Conservation (phyloP, 2,797 vertebrate species). For the Nasua narica region DNA sequence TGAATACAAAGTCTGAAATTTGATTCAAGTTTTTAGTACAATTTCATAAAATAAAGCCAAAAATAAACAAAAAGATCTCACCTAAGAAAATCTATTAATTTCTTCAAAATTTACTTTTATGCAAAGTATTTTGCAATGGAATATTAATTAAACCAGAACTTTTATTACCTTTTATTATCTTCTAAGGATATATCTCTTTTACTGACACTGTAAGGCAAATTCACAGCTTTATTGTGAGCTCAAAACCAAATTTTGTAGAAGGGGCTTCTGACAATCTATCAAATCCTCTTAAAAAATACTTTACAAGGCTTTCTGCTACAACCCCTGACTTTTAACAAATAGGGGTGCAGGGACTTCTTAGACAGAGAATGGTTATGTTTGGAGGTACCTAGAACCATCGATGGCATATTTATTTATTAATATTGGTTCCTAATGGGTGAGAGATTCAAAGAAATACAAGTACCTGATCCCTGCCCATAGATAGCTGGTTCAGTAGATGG, state of each 20-base stretch:
- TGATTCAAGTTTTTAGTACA: not conserved
- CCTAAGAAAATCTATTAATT: slow-evolving; percentile 4
- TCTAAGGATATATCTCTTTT: not conserved
- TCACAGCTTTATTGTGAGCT: not conserved
- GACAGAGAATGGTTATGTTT: not conserved
- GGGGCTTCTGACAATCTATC: not conserved
- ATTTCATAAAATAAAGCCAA: not conserved
- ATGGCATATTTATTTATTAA: not conserved
- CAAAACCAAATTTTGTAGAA: not conserved
- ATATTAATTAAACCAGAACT: not conserved
- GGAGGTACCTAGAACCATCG: not conserved
- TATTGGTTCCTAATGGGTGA: not conserved
- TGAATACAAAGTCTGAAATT: not conserved
- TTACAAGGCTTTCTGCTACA: not conserved
- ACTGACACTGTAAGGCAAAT: not conserved
- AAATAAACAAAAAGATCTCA: not conserved
- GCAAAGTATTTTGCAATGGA: not conserved
- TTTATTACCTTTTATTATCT: not conserved
- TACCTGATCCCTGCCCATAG: not conserved
- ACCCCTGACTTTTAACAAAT: not conserved
- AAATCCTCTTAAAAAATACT: not conserved
- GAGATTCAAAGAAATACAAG: not conserved
- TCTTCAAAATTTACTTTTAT: not conserved
- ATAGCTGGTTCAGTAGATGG: not conserved
- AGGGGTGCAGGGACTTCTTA: not conserved